phyloP scores from a whole-genome alignment of 2,797 vertebrate genomes.

The Sibirionetta formosa region DNA sequence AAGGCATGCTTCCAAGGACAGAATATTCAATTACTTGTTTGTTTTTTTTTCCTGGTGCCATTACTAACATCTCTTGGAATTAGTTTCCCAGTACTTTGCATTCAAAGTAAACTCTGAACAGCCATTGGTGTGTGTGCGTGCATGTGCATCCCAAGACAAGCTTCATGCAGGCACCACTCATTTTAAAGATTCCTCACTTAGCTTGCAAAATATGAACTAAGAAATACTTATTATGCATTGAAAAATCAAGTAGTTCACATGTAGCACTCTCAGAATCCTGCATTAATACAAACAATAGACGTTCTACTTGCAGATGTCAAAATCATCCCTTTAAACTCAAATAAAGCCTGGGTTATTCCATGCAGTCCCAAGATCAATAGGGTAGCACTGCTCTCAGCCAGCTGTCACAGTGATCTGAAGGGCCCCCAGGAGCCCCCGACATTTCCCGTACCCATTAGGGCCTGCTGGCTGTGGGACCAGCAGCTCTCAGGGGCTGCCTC shows the following conservation, averaged over 20 bases:
- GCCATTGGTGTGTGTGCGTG: not conserved
- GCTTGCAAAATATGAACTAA: not conserved
- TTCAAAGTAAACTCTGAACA: not conserved
- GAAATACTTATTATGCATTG: rapidly evolving
- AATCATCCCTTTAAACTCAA: not conserved
- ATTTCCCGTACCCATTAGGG: not conserved
- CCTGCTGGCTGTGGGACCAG: not conserved
- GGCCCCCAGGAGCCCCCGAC: not conserved
- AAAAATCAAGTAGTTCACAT: rapidly evolving
- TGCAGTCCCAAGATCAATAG: not conserved
- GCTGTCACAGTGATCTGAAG: rapidly evolving
- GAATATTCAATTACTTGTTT: too few species aligned
- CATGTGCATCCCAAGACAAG: not conserved
- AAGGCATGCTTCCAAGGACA: too few species aligned
- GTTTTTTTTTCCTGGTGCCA: not conserved
- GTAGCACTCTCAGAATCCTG: not conserved
- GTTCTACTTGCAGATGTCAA: rapidly evolving
- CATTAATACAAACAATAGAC: not conserved
- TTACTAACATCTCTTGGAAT: not conserved
- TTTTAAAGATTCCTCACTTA: not conserved
- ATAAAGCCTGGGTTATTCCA: not conserved
- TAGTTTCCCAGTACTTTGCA: not conserved
- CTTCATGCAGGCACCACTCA: rapidly evolving
- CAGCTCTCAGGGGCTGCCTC: too few species aligned
- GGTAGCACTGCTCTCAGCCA: rapidly evolving